Evolutionary conservation across 2,888 invertebrate species (phyloP).

Genomic region (Macropis europaea): DNA sequence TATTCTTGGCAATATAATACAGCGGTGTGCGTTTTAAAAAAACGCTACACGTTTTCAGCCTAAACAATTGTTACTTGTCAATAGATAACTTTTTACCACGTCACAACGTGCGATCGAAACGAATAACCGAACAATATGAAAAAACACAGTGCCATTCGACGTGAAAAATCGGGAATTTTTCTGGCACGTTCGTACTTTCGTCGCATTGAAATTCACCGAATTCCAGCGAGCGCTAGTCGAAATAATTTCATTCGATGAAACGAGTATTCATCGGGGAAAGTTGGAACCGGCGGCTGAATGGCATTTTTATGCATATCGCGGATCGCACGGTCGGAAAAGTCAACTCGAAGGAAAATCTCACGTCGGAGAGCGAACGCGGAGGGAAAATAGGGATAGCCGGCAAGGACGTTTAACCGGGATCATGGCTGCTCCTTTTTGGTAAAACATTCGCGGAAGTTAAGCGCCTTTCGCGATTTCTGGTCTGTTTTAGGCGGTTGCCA

Average conservation of each 20-base stretch:
- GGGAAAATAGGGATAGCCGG: conserved; percentile 49
- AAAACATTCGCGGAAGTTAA: conserved; percentile 72
- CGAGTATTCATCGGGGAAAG: neutral
- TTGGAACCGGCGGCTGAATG: conserved; percentile 1
- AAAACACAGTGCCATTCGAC: too few species aligned
- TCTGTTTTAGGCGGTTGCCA: conserved; percentile 60
- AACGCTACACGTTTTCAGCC: too few species aligned
- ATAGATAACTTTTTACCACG: too few species aligned
- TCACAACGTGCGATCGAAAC: too few species aligned
- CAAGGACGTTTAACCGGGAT: conserved; percentile 72
- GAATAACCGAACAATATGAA: too few species aligned
- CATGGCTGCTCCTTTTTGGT: conserved; percentile 71
- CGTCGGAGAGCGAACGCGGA: conserved; percentile 1
- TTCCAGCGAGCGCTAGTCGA: neutral
- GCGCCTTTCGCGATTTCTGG: conserved; percentile 61
- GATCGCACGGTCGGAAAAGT: conserved; percentile 32
- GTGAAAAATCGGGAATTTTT: too few species aligned
- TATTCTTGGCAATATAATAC: too few species aligned
- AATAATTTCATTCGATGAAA: conserved; percentile 36
- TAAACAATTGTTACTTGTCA: too few species aligned
- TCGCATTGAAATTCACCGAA: neutral
- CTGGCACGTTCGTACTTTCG: neutral
- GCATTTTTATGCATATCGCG: conserved; percentile 47
- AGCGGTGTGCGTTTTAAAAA: too few species aligned
- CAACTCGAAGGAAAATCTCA: conserved; percentile 31